Evolutionary conservation across 2,113 vertebrate species (phyloP), one percentile per base, ranked within the genome.

Genomic region (Beaufortia kweichowensis): DNA sequence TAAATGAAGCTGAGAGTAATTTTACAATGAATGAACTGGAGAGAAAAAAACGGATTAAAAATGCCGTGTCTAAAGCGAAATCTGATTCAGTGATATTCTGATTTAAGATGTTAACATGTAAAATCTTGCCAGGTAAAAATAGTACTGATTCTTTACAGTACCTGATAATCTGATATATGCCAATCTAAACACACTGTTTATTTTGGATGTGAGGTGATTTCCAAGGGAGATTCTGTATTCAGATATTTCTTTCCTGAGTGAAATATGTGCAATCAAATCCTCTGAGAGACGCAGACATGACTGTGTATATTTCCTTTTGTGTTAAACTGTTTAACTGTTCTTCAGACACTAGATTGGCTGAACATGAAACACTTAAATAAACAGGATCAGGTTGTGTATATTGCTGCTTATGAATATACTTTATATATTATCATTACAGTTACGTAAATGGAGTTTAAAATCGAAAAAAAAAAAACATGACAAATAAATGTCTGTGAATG

Each of bases 1-100:
- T n/a, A n/a, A n/a, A n/a, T 73, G 64, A 73, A 46, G 50, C n/a
- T 29, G 7, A 28, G 26, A 11, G 65, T 19, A 64, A 67, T 75
- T 64, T 33, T 65, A 43, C 74, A 62, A 82, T 24, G 35, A 64
- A 24, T 41, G n/a, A 41, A 64, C 62, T 24, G n/a, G 59, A 61
- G 19, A 61, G 12, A 19, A 6, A 17, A 29, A 61, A 61, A 19
- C 4, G 3, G 15, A 31, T 29, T 61, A 61, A 31, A 15, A 28
- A 64, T 43, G 24, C 35, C 12, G 14, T 14, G 2, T 46, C 43
- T 46, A 12, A 14, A 15, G 43, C 4, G 11, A 57, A 60, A 4
- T 66, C 64, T 28, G 41, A 66, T 48, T 46, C 28, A 66, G 41
- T 41, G 31, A 11, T 3, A 63, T 6, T 63, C 19, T 21, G 35